Evolutionary conservation across 2,113 vertebrate genomes (phyloP).

Genomic region (Petroica traversi): DNA sequence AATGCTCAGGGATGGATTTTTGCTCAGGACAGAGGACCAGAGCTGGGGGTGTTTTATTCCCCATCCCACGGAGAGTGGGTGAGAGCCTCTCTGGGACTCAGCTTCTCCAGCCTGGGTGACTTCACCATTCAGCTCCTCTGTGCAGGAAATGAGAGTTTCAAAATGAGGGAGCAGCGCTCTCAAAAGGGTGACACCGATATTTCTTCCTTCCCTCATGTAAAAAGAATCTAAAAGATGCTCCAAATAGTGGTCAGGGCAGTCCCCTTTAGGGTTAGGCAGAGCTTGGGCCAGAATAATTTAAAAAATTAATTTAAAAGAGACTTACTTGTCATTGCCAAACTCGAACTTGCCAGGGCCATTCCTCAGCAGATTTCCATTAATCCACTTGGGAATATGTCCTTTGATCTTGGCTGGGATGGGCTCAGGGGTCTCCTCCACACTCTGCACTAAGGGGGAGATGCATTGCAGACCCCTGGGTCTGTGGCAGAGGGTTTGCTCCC

Average conservation of each 20-base stretch:
- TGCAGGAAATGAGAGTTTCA: neutral
- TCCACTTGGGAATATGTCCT: conserved; percentile 87
- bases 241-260: neutral
- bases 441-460: conserved; percentile 76
- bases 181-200: neutral
- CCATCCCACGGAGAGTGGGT: neutral
- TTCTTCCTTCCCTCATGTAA: neutral
- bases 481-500: conserved; percentile 27
- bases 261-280: neutral
- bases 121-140: neutral
- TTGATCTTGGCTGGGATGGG: conserved; percentile 72
- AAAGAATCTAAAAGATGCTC: neutral
- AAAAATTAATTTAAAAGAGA: neutral
- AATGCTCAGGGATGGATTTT: neutral
- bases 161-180: neutral
- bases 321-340: conserved; percentile 89
- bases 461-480: conserved; percentile 70
- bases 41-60: neutral
- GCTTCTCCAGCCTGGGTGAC: neutral
- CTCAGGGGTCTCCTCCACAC: conserved; percentile 80
- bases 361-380: conserved; percentile 84
- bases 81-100: neutral
- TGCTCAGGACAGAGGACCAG: neutral
- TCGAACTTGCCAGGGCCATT: conserved; percentile 94
- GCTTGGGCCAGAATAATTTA: neutral